Evolutionary conservation across 1,140 invertebrate species (phyloP).

Genomic region (Myzus persicae): DNA sequence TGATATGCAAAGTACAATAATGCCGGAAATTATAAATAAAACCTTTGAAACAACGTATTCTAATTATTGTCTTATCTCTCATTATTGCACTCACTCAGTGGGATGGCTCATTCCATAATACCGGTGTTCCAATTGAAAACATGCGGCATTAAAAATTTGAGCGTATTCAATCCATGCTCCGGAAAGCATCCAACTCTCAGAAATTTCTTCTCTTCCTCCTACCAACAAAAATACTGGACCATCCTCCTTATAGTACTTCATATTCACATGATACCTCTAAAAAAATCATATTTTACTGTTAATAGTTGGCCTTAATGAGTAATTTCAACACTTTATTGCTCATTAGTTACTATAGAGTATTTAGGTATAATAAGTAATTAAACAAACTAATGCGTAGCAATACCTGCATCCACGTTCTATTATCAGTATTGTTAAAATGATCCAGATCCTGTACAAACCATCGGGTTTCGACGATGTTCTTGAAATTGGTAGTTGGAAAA

Average conservation of each 20-base stretch:
- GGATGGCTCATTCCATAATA: slow-evolving; percentile 93
- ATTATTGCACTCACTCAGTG: slow-evolving; percentile 70
- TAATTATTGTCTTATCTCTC: background rate
- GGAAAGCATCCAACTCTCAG: slow-evolving; percentile 81
- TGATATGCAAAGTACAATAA: background rate
- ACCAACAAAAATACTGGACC: slow-evolving; percentile 90
- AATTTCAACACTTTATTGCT: background rate
- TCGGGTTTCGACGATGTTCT: slow-evolving; percentile 65
- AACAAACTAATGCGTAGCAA: slow-evolving; percentile 24
- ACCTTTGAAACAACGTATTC: too few relatives aligned
- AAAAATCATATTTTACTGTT: slow-evolving; percentile 37
- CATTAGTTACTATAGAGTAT: background rate
- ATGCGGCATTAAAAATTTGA: slow-evolving; percentile 78
- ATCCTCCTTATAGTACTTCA: slow-evolving; percentile 71
- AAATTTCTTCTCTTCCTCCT: slow-evolving; percentile 79
- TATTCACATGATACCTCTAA: slow-evolving; percentile 81
- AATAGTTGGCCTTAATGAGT: background rate
- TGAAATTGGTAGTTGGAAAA: too few relatives aligned
- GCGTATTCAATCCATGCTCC: slow-evolving; percentile 86
- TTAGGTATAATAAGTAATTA: too few relatives aligned
- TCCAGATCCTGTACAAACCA: slow-evolving; percentile 83
- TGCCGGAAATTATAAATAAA: background rate
- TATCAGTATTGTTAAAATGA: slow-evolving; percentile 76
- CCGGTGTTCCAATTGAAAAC: slow-evolving; percentile 87
- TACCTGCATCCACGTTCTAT: slow-evolving; percentile 77